Percentiles rank a stretch among this genome's conserved stretches.
Evolutionary conservation across 1,140 invertebrate genomes (phyloP).

Genomic region (Macrobrachium rosenbergii): DNA sequence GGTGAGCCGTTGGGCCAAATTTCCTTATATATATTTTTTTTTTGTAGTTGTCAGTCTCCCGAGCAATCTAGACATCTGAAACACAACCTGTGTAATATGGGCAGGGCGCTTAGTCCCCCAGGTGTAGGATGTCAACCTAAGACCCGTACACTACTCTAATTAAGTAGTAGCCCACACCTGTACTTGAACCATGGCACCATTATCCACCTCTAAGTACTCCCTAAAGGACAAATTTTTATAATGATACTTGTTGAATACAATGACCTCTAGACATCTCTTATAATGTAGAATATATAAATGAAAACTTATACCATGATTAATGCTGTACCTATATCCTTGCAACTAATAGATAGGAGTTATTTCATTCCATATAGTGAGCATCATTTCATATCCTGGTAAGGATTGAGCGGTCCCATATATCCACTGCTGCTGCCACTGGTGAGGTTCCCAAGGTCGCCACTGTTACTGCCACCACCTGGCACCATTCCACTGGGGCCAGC

Average conservation of each 20-base stretch:
- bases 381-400: background rate
- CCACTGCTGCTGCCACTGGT: constrained; percentile 43
- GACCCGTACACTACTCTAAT: constrained; percentile 61
- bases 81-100: constrained; percentile 52
- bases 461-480: constrained; percentile 20
- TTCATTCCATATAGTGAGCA: constrained; percentile 36
- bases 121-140: constrained; percentile 59
- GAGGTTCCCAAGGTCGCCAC: constrained; percentile 4
- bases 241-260: too few relatives aligned
- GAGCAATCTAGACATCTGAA: too few relatives aligned
- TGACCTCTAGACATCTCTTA: too few relatives aligned
- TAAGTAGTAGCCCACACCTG: constrained; percentile 60
- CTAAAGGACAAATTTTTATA: constrained; percentile 24
- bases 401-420: constrained; percentile 36
- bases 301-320: too few relatives aligned
- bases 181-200: constrained; percentile 25
- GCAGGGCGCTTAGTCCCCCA: constrained; percentile 55
- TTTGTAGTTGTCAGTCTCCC: too few relatives aligned
- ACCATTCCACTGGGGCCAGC: constrained; percentile 8
- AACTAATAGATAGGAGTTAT: constrained; percentile 13
- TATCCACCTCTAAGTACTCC: constrained; percentile 50
- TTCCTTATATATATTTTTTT: too few relatives aligned
- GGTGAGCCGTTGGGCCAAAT: too few relatives aligned
- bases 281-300: too few relatives aligned
- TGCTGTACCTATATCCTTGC: background rate